Evolutionary conservation across 1,140 invertebrate genomes (phyloP).

Genomic region (Hermetia illucens): DNA sequence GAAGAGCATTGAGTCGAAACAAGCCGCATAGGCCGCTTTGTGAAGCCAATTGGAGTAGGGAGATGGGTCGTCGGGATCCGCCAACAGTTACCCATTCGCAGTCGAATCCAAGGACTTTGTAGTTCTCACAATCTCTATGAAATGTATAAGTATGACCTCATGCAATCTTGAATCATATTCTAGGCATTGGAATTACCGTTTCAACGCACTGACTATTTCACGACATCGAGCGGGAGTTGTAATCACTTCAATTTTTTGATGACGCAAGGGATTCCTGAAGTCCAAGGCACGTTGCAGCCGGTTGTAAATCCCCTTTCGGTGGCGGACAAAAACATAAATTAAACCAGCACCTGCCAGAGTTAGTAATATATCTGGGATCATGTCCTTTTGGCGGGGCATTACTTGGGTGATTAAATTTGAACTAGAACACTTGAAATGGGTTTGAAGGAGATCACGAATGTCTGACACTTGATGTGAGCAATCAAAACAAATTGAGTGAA

Average conservation of each 20-base stretch:
- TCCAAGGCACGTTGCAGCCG: too few species aligned
- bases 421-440: too few species aligned
- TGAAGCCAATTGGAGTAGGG: conserved; percentile 48
- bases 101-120: conserved; percentile 46
- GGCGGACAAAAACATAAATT: too few species aligned
- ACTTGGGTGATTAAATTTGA: too few species aligned
- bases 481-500: too few species aligned
- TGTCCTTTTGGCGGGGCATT: too few species aligned
- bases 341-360: too few species aligned
- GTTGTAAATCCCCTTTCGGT: too few species aligned
- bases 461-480: too few species aligned
- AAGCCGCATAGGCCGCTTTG: conserved; percentile 44
- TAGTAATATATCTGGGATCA: too few species aligned
- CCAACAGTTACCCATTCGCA: conserved; percentile 53
- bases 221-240: conserved; percentile 9
- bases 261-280: conserved; percentile 6
- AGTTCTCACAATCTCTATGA: conserved; percentile 18
- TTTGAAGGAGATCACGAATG: too few species aligned
- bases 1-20: conserved; percentile 42
- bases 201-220: conserved; percentile 7
- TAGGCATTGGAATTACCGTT: conserved; percentile 14
- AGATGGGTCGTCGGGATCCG: conserved; percentile 34
- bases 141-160: not conserved
- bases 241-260: conserved; percentile 8
- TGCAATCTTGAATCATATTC: not conserved